These are phyloP conservation scores for Coturnix japonica DNA, from an alignment of 2,113 vertebrate genomes.

Conservation along the genomic window DNA sequence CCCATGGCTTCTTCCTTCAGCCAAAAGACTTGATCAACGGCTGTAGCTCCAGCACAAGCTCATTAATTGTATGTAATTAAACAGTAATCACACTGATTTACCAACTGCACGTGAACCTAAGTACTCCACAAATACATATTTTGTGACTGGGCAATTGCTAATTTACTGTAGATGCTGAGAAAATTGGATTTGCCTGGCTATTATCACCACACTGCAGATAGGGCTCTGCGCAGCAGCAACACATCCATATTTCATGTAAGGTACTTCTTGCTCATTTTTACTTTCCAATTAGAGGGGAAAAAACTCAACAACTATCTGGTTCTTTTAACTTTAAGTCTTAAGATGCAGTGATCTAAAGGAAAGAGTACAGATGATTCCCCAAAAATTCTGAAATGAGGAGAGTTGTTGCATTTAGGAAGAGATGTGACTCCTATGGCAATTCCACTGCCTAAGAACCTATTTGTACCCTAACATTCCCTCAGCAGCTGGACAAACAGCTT, in stretches of 20 bases:
- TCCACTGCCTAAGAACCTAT: not conserved
- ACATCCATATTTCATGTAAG: not conserved
- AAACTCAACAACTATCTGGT: not conserved
- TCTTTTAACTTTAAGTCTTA: not conserved
- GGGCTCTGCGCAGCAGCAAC: not conserved
- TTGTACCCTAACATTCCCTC: not conserved
- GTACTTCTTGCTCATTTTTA: not conserved
- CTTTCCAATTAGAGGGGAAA: not conserved
- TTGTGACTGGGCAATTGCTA: not conserved
- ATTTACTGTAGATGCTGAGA: not conserved
- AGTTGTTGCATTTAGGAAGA: not conserved
- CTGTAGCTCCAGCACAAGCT: not conserved
- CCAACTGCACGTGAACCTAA: not conserved
- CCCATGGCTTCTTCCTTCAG: not conserved
- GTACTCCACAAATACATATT: not conserved
- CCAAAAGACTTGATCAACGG: not conserved
- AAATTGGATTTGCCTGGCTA: not conserved
- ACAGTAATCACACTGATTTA: constrained; percentile 1
- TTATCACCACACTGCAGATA: not conserved
- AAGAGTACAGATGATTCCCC: not conserved
- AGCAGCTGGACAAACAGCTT: not conserved
- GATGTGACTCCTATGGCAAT: not conserved
- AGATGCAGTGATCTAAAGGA: not conserved
- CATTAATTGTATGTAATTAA: constrained; percentile 13
- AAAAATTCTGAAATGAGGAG: not conserved